These are phyloP conservation scores for Poeciliopsis retropinna DNA, from an alignment of 2,113 vertebrate genomes.

Conservation along the genomic window DNA sequence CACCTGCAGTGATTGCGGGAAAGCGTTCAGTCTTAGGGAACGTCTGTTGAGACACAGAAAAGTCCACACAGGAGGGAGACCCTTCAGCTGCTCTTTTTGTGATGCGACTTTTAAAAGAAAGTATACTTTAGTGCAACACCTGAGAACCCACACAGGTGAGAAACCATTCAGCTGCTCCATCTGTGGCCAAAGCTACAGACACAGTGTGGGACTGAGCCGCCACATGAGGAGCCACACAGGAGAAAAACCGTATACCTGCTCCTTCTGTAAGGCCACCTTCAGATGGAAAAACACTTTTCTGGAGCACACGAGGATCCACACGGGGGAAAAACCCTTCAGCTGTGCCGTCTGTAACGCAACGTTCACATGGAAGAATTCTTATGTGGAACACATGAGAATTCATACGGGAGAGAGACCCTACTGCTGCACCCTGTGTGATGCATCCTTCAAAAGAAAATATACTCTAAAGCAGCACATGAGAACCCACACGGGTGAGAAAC, in stretches of 20 bases:
- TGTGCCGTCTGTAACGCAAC: conserved; percentile 7
- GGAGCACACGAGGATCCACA: conserved; percentile 3
- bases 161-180: not conserved
- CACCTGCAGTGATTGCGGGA: conserved; percentile 6
- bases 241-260: not conserved
- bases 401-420: conserved; percentile 11
- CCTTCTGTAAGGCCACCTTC: not conserved
- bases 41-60: conserved; percentile 3
- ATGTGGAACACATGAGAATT: conserved; percentile 7
- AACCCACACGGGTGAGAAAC: conserved; percentile 10
- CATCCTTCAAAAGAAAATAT: conserved; percentile 6
- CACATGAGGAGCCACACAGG: not conserved
- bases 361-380: not conserved
- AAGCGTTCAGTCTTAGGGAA: not conserved
- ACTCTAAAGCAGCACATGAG: conserved; percentile 6
- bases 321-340: conserved; percentile 9
- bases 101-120: not conserved
- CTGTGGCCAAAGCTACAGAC: not conserved
- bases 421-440: conserved; percentile 3
- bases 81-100: conserved; percentile 3
- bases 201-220: not conserved
- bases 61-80: conserved; percentile 2
- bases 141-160: not conserved
- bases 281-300: not conserved
- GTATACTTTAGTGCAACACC: not conserved